Evolutionary conservation across 2,888 invertebrate genomes (phyloP), one percentile per base, ranked within the genome.

Genomic region (Conus canariensis): DNA sequence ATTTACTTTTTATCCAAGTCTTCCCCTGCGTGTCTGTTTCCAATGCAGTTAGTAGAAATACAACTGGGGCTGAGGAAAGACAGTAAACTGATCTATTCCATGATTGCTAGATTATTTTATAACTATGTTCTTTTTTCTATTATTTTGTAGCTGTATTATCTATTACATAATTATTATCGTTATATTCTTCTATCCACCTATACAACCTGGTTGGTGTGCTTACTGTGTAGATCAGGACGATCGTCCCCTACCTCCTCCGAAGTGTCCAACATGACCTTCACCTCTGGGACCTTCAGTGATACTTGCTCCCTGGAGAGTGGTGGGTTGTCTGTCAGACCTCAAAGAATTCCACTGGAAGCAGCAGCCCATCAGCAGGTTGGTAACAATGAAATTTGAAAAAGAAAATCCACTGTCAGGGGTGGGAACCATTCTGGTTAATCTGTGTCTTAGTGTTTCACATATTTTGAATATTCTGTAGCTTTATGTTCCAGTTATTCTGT

Each of bases 181-280:
- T 45, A 45, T 45, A 45, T 45, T 45, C 45, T 45, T 45, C 45
- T 45, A 4, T 45, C 45, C 45, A 45, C 64, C 10, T 64, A 3
- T 2, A 64, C 10, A 64, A 64, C 16, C 64, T 7, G 64, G 64
- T 64, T 64, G 12, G 16, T 64, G 0, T 64, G 16, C 10, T 14
- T 16, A 14, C 16, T 64, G 14, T 92, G 8, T 91, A 94, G 94
- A 88, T 95, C 95, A 90, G 94, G 94, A 82, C 92, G 93, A 25
- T 95, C 94, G 16, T 92, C 92, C 0, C 92, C 92, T 12, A 93
- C 94, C 0, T 93, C 93, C 16, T 94, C 94, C 0, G 95, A 94
- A 64, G 93, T 93, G 14, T 93, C 94, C 30, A 92, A 91, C 80
- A 92, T 92, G 88, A 93, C 93, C 2, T 90, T 92, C 86, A 92